These are phyloP conservation scores for Oryzaephilus surinamensis DNA, from an alignment of 1,140 invertebrate species.

Conservation along the genomic window DNA sequence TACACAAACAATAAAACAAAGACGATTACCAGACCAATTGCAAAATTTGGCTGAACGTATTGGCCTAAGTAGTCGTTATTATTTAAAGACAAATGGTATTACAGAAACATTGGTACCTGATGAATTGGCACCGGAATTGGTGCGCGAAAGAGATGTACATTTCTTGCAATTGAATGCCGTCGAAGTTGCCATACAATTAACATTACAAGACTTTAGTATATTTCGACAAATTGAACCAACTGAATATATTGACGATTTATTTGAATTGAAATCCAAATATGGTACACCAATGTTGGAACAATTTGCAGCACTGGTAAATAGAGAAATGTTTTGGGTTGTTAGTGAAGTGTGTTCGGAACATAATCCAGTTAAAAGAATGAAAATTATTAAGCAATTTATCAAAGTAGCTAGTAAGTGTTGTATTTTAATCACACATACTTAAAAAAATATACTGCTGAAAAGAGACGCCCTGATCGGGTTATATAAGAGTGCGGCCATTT, in stretches of 20 bases:
- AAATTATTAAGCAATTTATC: constrained; percentile 98
- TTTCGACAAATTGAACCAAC: constrained; percentile 97
- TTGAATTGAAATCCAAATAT: constrained; percentile 81
- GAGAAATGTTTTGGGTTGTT: constrained; percentile 99
- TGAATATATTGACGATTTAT: constrained; percentile 96
- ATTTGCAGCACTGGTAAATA: constrained; percentile 93
- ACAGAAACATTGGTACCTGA: constrained; percentile 93
- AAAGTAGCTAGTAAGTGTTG: constrained; percentile 72
- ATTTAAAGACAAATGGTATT: constrained; percentile 90
- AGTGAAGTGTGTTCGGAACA: constrained; percentile 93
- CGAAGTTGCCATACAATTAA: constrained; percentile 91
- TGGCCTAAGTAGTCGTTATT: constrained; percentile 81
- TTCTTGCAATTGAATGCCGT: constrained; percentile 92
- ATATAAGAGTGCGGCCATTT: too few relatives aligned
- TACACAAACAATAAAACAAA: constrained; percentile 91
- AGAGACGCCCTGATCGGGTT: too few relatives aligned
- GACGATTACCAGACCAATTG: constrained; percentile 85
- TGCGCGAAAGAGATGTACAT: constrained; percentile 85
- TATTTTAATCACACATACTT: too few relatives aligned
- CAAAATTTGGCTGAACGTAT: constrained; percentile 94
- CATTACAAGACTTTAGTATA: constrained; percentile 89
- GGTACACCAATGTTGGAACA: constrained; percentile 85
- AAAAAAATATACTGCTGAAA: too few relatives aligned
- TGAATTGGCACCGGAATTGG: constrained; percentile 87
- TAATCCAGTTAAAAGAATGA: constrained; percentile 83